phyloP scores from a whole-genome alignment of 2,113 vertebrate species.

The Tachycineta bicolor region DNA sequence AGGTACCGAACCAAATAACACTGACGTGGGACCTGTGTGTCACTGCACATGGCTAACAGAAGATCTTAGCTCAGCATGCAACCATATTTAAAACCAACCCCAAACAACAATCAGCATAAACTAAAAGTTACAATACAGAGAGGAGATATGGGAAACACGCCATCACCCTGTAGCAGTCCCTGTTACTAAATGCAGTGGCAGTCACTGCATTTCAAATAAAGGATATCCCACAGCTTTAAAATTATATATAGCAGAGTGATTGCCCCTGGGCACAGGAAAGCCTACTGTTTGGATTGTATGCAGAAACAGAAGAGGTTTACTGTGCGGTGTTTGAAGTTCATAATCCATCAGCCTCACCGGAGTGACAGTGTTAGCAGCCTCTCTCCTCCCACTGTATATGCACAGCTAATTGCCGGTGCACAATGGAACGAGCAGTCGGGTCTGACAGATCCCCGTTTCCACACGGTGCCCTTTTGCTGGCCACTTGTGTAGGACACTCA shows the following conservation, averaged over 20 bases:
- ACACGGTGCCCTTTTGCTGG: not conserved
- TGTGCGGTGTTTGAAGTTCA: not conserved
- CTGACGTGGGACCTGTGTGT: not conserved
- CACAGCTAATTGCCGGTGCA: not conserved
- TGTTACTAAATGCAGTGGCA: not conserved
- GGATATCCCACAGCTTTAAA: not conserved
- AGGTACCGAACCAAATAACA: not conserved
- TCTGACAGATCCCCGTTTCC: not conserved
- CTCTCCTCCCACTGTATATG: rapidly evolving
- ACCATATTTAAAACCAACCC: not conserved
- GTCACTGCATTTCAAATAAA: not conserved
- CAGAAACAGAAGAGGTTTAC: not conserved
- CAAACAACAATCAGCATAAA: not conserved
- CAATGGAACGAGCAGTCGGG: rapidly evolving
- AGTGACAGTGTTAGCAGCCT: not conserved
- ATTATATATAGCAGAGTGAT: not conserved
- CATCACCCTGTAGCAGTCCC: not conserved
- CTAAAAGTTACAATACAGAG: not conserved
- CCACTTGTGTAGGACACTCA: not conserved
- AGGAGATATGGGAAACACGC: not conserved
- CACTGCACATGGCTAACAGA: not conserved
- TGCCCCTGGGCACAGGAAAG: not conserved
- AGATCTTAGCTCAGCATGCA: not conserved
- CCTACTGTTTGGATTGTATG: not conserved
- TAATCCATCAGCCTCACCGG: not conserved